A percentile compares a stretch with the other conserved stretches of the same genome.
Evolutionary conservation across 1,140 invertebrate species (phyloP).

Genomic region (Caerostris darwini): DNA sequence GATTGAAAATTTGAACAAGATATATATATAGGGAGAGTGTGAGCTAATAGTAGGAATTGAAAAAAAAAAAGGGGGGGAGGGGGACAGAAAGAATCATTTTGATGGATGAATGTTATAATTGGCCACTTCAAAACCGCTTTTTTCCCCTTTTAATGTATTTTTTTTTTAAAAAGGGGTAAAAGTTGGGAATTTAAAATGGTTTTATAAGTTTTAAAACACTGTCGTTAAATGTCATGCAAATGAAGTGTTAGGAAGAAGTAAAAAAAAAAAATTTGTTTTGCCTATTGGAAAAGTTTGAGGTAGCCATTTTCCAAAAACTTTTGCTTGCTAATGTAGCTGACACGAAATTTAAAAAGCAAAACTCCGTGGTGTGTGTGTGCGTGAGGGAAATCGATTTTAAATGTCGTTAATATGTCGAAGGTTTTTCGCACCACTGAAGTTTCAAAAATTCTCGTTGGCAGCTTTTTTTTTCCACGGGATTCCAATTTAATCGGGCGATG

Average conservation of each 20-base stretch:
- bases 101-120: slow-evolving; percentile 72
- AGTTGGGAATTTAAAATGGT: slow-evolving; percentile 38
- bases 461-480: slow-evolving; percentile 7
- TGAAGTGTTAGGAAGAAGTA: not conserved
- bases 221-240: slow-evolving; percentile 63
- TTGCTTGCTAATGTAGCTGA: slow-evolving; percentile 63
- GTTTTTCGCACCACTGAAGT: slow-evolving; percentile 45
- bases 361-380: not conserved
- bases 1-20: no score
- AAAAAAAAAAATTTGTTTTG: not conserved
- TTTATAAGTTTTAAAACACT: slow-evolving; percentile 66
- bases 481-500: slow-evolving; percentile 22
- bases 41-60: no score
- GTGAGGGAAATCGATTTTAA: slow-evolving; percentile 64
- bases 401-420: slow-evolving; percentile 62
- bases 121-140: not conserved
- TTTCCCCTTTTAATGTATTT: not conserved
- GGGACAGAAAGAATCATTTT: not conserved
- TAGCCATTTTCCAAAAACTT: not conserved
- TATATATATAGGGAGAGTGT: no score
- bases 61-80: not conserved
- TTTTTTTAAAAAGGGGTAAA: slow-evolving; percentile 43
- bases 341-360: slow-evolving; percentile 15
- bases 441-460: slow-evolving; percentile 35
- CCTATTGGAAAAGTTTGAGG: no score